Percentiles rank a stretch among this genome's conserved stretches.
These are phyloP conservation scores for Drosophila kikkawai DNA, from an alignment of 1,140 invertebrate species.

Conservation along the genomic window DNA sequence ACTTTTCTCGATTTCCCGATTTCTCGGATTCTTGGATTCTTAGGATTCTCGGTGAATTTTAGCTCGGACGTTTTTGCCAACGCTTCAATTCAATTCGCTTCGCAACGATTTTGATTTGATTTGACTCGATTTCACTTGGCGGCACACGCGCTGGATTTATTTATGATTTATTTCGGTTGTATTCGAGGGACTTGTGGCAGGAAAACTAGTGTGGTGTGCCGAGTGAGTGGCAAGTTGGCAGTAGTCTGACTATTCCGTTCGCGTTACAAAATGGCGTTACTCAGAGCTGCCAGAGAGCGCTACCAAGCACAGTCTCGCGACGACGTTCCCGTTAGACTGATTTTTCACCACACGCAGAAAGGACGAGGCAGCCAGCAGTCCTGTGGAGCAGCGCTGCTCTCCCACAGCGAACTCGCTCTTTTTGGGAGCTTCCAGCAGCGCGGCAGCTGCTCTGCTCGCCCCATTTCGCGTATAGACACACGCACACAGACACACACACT, in stretches of 20 bases:
- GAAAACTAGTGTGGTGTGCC: slow-evolving; percentile 40
- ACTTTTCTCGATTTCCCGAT: slow-evolving; percentile 59
- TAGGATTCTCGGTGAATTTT: slow-evolving; percentile 14
- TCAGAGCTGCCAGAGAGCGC: slow-evolving; percentile 62
- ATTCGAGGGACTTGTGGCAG: slow-evolving; percentile 35
- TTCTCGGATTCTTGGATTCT: slow-evolving; percentile 12
- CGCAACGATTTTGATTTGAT: slow-evolving; percentile 20
- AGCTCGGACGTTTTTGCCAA: slow-evolving; percentile 33
- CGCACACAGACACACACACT: slow-evolving; percentile 18
- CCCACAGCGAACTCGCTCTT: slow-evolving; percentile 12
- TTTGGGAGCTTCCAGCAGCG: slow-evolving; percentile 33
- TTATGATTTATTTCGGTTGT: slow-evolving; percentile 38
- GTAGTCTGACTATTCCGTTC: slow-evolving; percentile 54
- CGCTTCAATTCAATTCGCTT: slow-evolving; percentile 32
- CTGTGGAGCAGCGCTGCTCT: slow-evolving; percentile 16
- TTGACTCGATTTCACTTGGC: slow-evolving; percentile 46
- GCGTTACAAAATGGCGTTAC: slow-evolving; percentile 66
- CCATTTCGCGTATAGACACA: slow-evolving; percentile 61
- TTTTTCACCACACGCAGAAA: slow-evolving; percentile 73
- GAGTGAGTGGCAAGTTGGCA: slow-evolving; percentile 14
- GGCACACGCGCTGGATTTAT: slow-evolving; percentile 20
- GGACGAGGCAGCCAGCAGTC: slow-evolving; percentile 23
- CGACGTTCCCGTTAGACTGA: slow-evolving; percentile 85
- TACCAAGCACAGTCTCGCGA: slow-evolving; percentile 79
- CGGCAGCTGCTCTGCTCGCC: slow-evolving; percentile 47